These are phyloP conservation scores for Volucella zonaria DNA, from an alignment of 2,888 invertebrate species.

Conservation along the genomic window DNA sequence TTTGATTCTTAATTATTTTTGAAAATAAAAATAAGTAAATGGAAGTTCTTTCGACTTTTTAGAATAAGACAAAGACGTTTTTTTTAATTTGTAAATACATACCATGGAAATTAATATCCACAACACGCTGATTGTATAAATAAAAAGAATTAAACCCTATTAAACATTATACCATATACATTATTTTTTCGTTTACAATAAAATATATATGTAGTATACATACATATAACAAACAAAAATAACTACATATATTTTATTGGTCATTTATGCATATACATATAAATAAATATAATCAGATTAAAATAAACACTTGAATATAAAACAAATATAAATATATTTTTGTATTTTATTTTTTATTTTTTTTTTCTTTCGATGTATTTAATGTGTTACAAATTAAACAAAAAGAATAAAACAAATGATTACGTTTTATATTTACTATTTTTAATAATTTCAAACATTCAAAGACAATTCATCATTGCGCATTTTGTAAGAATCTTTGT, in stretches of 20 bases:
- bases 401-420: constrained; percentile 1
- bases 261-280: constrained; percentile 16
- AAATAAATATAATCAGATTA: constrained; percentile 43
- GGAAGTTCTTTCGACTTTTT: constrained; percentile 19
- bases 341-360: constrained; percentile 47
- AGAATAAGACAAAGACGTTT: constrained; percentile 26
- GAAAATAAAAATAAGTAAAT: background rate
- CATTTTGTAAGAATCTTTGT: constrained; percentile 39
- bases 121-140: background rate
- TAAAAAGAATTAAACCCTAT: constrained; percentile 7
- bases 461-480: constrained; percentile 48
- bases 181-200: constrained; percentile 4
- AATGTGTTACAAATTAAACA: constrained; percentile 16
- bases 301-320: constrained; percentile 1
- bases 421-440: constrained; percentile 19
- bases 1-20: constrained; percentile 1
- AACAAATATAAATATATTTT: constrained; percentile 55
- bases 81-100: background rate
- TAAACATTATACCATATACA: constrained; percentile 1
- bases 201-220: constrained; percentile 5
- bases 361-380: constrained; percentile 44
- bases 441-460: constrained; percentile 42
- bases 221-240: constrained; percentile 19
- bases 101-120: too few relatives aligned
- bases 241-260: constrained; percentile 42